A percentile compares a stretch with the other conserved stretches of the same genome.
Evolutionary conservation across 2,888 invertebrate genomes (phyloP).

Genomic region (Carcina quercana): DNA sequence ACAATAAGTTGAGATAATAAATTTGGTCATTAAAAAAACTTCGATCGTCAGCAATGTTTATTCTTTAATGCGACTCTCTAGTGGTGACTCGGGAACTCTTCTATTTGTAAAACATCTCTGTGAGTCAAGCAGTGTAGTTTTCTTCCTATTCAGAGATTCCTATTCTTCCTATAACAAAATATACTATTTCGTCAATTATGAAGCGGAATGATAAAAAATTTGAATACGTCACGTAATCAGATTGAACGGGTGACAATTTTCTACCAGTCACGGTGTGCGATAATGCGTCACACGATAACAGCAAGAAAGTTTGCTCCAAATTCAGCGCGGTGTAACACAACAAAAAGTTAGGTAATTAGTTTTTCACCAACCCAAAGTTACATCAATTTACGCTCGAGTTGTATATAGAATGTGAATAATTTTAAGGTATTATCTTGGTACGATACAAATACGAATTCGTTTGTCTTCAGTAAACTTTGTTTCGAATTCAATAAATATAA

Average conservation of each 20-base stretch:
- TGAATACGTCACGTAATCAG: slow-evolving; percentile 3
- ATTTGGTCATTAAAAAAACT: no score
- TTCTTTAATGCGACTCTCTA: no score
- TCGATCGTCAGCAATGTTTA: no score
- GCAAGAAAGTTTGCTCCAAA: slow-evolving; percentile 24
- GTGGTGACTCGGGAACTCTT: no score
- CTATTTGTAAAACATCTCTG: no score
- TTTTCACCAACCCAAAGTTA: slow-evolving; percentile 34
- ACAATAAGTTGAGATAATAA: no score
- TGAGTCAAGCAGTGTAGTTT: no score
- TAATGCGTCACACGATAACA: slow-evolving; percentile 15
- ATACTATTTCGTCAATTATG: no score
- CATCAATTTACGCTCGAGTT: slow-evolving; percentile 18
- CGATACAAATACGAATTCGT: slow-evolving; percentile 1
- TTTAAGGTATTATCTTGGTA: slow-evolving; percentile 1
- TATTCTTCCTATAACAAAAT: no score
- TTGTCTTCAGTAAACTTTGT: slow-evolving; percentile 1
- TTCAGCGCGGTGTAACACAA: slow-evolving; percentile 28
- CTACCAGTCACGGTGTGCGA: slow-evolving; percentile 14
- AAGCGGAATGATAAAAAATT: no score
- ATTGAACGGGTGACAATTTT: slow-evolving; percentile 3
- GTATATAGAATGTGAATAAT: slow-evolving; percentile 8
- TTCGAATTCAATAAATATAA: background rate
- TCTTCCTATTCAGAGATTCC: no score
- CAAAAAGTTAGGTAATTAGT: slow-evolving; percentile 53